These are phyloP conservation scores for Lepus americanus DNA, from an alignment of 2,113 vertebrate species.

Conservation along the genomic window DNA sequence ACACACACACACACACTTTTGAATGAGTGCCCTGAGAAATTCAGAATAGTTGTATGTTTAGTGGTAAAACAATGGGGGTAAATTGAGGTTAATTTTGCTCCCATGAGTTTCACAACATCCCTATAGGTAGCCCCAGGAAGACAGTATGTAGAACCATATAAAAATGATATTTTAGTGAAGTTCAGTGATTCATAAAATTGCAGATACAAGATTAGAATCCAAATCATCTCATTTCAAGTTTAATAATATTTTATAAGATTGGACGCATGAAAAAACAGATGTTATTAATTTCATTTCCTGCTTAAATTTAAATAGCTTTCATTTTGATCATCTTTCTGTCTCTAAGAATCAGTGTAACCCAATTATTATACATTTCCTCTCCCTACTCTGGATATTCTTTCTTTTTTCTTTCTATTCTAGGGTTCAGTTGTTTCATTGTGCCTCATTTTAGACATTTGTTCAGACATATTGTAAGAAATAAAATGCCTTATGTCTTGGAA, in stretches of 20 bases:
- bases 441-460: constrained; percentile 1
- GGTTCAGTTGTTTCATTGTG: neutral
- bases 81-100: too few species aligned
- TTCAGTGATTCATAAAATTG: too few species aligned
- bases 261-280: neutral
- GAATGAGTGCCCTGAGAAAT: too few species aligned
- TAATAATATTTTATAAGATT: neutral
- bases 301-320: neutral
- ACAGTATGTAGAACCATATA: too few species aligned
- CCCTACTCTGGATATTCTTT: neutral
- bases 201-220: too few species aligned
- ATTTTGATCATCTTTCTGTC: neutral
- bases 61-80: too few species aligned
- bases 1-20: too few species aligned
- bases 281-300: neutral
- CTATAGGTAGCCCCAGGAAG: too few species aligned
- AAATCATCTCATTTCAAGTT: too few species aligned
- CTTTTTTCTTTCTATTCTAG: neutral
- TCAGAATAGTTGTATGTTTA: too few species aligned
- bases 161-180: too few species aligned
- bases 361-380: neutral
- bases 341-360: neutral
- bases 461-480: neutral
- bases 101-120: too few species aligned
- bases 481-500: neutral